These are phyloP conservation scores for Coptodon rendalli DNA, from an alignment of 2,113 vertebrate genomes.

Conservation along the genomic window DNA sequence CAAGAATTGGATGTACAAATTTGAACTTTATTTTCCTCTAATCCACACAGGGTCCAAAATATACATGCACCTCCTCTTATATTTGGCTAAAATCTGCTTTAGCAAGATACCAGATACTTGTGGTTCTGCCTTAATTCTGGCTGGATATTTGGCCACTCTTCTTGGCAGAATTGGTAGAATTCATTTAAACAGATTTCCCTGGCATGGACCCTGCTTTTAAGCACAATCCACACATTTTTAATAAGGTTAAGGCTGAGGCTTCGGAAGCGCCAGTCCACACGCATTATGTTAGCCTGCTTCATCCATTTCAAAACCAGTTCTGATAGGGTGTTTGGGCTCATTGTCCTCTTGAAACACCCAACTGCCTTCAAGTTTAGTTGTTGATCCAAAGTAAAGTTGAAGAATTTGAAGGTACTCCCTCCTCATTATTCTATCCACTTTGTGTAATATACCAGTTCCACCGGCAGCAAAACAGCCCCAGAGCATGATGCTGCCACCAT, in stretches of 20 bases:
- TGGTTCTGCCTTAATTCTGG: not conserved
- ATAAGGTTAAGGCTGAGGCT: not conserved
- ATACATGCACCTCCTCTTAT: not conserved
- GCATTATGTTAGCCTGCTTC: not conserved
- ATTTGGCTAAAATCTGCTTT: not conserved
- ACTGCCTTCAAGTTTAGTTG: not conserved
- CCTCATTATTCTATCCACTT: not conserved
- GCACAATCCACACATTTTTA: not conserved
- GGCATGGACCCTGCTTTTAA: not conserved
- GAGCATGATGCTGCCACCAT: not conserved
- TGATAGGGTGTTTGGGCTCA: rapidly evolving
- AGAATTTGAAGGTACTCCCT: not conserved
- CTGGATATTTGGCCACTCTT: not conserved
- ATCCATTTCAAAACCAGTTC: not conserved
- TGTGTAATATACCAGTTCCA: not conserved
- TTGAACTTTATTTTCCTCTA: not conserved
- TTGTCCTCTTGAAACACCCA: not conserved
- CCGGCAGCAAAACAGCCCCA: not conserved
- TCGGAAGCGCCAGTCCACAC: rapidly evolving
- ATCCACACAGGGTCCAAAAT: not conserved
- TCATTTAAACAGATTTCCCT: not conserved
- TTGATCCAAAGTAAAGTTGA: not conserved
- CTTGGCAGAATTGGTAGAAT: not conserved
- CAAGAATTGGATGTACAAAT: not conserved
- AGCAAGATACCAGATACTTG: not conserved